Base-by-base conservation (phyloP, 2,888 invertebrate species). In the Hydrotaea diabolus region DNA sequence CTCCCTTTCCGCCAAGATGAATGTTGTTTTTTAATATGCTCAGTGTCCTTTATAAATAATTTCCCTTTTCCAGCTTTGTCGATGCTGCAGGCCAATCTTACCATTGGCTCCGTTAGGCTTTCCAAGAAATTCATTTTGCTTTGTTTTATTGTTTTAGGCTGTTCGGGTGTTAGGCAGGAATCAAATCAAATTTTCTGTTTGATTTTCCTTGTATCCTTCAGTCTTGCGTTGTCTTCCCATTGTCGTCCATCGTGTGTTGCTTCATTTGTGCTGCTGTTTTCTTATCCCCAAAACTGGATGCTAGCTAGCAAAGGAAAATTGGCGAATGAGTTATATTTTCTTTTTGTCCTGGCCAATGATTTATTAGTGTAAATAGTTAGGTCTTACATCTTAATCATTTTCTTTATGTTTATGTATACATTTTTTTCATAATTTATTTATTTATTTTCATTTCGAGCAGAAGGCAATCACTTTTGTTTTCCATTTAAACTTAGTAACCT, bases 21-120 rank as follows among this genome's bases (percentile, higher is more conserved):
- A 43, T 66, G 21, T 69, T 43, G 26, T 59, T 71, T 77, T 77
- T 71, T 46, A 49, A 71, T 71, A 59, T 71, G 59, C n/a, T 46
- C 31, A 1, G 31, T 31, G 53, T 64, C 64, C 66, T 36, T 76
- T 53, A 55, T 21, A 66, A 66, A 77, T 69, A 72, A 77, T 71
- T 26, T 57, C 13, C 13, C 0, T 59, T 75, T 71, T 86, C 87
- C 2, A 8, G 39, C 13, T 46, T 59, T 71, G 13, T 5, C 0
- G 46, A 59, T 1, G 1, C 26, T 26, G 11, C 11, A 59, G 23
- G 55, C 2, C 19, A 55, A 21, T 71, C 15, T 0, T 4, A 7
- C 23, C 4, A 39, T 21, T 69, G 26, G 49, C n/a, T 53, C 55
- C 23, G 19, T 43, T 43, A 23, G 13, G 13, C 26, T 59, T 59